Conservation (phyloP, 2,888 invertebrate genomes). For the Malthinus seriepunctatus region DNA sequence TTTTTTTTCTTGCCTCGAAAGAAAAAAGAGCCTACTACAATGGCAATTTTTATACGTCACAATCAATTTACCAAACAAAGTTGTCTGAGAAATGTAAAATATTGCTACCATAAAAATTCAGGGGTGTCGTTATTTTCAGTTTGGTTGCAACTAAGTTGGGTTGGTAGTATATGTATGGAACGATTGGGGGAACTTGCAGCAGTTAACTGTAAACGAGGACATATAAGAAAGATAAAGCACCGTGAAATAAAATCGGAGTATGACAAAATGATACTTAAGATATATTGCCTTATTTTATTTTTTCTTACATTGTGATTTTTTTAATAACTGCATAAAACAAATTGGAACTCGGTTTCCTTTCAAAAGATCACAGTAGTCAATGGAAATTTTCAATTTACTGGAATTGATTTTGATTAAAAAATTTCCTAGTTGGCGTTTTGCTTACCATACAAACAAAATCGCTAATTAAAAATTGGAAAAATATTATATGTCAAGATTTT, state of each 20-base stretch:
- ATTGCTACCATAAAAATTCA: slow-evolving; percentile 42
- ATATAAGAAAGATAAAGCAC: slow-evolving; percentile 53
- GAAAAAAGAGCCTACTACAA: neutral
- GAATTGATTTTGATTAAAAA: too few species aligned
- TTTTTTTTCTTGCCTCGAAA: neutral
- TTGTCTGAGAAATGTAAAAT: slow-evolving; percentile 32
- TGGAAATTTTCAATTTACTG: too few species aligned
- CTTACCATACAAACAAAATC: too few species aligned
- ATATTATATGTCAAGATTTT: too few species aligned
- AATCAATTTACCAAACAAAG: slow-evolving; percentile 28
- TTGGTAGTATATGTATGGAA: slow-evolving; percentile 19
- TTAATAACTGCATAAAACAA: neutral
- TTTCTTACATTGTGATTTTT: neutral
- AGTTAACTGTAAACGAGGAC: slow-evolving; percentile 48
- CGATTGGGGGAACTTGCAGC: slow-evolving; percentile 38
- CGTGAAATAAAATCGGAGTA: slow-evolving; percentile 52
- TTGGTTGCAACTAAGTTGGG: slow-evolving; percentile 30
- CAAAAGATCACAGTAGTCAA: too few species aligned
- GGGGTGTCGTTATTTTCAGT: slow-evolving; percentile 42
- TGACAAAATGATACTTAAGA: slow-evolving; percentile 49
- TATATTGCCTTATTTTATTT: slow-evolving; percentile 35
- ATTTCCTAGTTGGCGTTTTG: too few species aligned
- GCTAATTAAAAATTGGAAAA: too few species aligned
- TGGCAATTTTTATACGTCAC: slow-evolving; percentile 23
- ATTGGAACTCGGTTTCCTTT: too few species aligned